These are phyloP conservation scores for Megalurothrips usitatus DNA, from an alignment of 2,888 invertebrate genomes.

Conservation along the genomic window DNA sequence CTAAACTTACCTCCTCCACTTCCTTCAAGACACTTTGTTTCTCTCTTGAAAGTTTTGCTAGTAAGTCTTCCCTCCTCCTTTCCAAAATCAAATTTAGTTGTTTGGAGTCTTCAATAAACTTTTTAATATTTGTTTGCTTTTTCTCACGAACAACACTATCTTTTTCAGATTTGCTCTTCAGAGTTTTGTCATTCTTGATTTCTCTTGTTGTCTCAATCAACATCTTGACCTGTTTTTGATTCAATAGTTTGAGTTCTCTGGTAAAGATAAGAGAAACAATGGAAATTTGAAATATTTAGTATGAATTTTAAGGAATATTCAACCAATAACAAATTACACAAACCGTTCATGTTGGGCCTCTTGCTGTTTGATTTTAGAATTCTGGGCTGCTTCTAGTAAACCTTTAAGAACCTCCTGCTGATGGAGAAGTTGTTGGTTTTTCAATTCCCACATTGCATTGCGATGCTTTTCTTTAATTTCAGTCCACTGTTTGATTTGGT, in stretches of 20 bases:
- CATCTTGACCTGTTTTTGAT: constrained; percentile 58
- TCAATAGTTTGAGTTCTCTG: constrained; percentile 62
- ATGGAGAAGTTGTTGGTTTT: constrained; percentile 53
- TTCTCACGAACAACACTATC: constrained; percentile 58
- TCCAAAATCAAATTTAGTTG: constrained; percentile 54
- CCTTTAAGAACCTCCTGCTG: constrained; percentile 53
- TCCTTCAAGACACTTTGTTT: constrained; percentile 49
- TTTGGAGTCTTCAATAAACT: constrained; percentile 59
- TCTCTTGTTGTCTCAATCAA: constrained; percentile 63
- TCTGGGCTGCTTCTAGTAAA: constrained; percentile 52
- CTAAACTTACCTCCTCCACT: constrained; percentile 45
- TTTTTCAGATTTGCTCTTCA: constrained; percentile 63
- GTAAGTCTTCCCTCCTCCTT: constrained; percentile 55
- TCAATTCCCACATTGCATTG: constrained; percentile 56
- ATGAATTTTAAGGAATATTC: neutral
- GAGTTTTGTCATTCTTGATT: constrained; percentile 59
- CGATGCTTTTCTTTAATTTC: constrained; percentile 53
- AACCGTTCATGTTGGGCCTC: constrained; percentile 57
- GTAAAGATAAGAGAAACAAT: constrained; percentile 30
- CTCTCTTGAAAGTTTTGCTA: constrained; percentile 56
- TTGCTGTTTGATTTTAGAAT: constrained; percentile 53
- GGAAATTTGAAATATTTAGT: neutral
- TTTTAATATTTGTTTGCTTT: constrained; percentile 61
- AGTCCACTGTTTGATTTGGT: constrained; percentile 63
- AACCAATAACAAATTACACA: constrained; percentile 31